Conservation (phyloP, 1,140 invertebrate species). For the Hylaeus anthracinus region DNA sequence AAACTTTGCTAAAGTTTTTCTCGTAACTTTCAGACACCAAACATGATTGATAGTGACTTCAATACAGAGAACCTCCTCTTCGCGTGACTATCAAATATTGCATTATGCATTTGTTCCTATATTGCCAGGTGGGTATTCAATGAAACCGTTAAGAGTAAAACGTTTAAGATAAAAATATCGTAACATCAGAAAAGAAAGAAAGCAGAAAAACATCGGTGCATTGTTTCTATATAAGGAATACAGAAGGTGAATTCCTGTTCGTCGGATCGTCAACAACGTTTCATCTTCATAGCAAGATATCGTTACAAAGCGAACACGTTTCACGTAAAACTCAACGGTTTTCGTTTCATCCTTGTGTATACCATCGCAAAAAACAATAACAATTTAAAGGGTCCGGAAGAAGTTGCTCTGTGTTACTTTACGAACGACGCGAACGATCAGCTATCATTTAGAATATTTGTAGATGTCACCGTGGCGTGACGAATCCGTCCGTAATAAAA, state of each 20-base stretch:
- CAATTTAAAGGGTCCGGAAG: slow-evolving; percentile 40
- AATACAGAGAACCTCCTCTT: slow-evolving; percentile 5
- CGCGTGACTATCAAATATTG: slow-evolving; percentile 4
- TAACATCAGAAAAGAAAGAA: slow-evolving; percentile 38
- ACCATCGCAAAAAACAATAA: slow-evolving; percentile 48
- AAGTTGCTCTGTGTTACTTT: slow-evolving; percentile 50
- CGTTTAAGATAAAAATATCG: slow-evolving; percentile 20
- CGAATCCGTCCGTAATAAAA: slow-evolving; percentile 50
- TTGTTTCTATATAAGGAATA: slow-evolving; percentile 44
- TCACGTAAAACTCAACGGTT: slow-evolving; percentile 51
- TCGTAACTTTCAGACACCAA: not conserved
- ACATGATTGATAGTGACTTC: not conserved
- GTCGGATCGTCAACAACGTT: not conserved
- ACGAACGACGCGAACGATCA: slow-evolving; percentile 58
- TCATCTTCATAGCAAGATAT: slow-evolving; percentile 28
- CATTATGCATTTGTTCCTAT: slow-evolving; percentile 27
- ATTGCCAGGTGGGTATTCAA: slow-evolving; percentile 55
- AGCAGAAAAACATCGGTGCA: slow-evolving; percentile 26
- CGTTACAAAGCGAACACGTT: slow-evolving; percentile 42
- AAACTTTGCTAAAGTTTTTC: not conserved
- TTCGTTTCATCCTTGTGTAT: slow-evolving; percentile 40
- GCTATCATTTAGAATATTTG: slow-evolving; percentile 69
- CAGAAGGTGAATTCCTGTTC: slow-evolving; percentile 43
- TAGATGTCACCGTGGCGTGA: slow-evolving; percentile 42
- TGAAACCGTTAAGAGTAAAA: slow-evolving; percentile 30